Evolutionary conservation across 2,797 vertebrate genomes (phyloP).

Genomic region (Anomalospiza imberbis): DNA sequence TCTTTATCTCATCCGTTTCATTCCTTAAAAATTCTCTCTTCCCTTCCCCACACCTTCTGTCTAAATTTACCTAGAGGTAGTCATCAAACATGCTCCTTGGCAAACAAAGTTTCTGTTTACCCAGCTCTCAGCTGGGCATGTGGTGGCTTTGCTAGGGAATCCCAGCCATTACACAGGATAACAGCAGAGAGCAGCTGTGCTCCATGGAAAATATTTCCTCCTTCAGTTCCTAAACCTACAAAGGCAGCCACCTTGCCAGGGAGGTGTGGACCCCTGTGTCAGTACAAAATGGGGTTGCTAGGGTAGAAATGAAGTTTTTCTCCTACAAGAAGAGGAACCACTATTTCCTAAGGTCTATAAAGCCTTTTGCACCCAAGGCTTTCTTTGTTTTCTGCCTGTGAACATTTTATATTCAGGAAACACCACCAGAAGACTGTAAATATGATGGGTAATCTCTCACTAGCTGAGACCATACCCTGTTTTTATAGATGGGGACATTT

Average conservation of each 20-base stretch:
- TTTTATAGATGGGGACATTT: neutral
- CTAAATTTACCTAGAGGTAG: neutral
- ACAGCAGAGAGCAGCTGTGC: constrained; percentile 10
- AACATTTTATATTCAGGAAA: neutral
- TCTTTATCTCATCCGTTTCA: constrained; percentile 17
- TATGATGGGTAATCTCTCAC: neutral
- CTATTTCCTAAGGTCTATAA: neutral
- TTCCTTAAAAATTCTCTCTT: neutral
- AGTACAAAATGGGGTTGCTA: neutral
- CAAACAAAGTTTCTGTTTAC: neutral
- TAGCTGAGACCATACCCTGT: neutral
- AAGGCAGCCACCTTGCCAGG: neutral
- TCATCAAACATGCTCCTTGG: neutral
- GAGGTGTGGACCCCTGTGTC: neutral
- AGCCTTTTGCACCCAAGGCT: neutral
- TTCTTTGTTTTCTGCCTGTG: neutral
- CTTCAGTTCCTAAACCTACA: neutral
- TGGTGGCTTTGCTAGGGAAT: neutral
- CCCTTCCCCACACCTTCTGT: constrained; percentile 17
- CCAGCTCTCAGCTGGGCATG: neutral
- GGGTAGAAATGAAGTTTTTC: neutral
- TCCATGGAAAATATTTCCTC: neutral
- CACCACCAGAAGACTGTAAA: neutral
- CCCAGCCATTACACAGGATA: neutral
- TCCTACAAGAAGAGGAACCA: neutral